Base-by-base conservation (phyloP, 2,797 vertebrate genomes). In the Hippopotamyrus pictus region DNA sequence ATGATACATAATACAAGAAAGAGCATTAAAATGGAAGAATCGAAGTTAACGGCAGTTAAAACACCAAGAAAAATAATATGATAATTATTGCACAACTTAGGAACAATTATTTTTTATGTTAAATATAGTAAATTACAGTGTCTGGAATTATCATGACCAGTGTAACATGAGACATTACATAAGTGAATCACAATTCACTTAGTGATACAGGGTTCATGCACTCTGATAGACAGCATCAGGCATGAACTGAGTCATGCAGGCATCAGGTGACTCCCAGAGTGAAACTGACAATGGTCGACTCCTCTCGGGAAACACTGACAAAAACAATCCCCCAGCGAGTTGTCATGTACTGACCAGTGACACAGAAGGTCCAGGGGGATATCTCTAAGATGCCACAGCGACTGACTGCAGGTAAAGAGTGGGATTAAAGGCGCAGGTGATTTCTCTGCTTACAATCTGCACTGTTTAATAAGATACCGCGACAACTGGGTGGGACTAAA, bases 41-140 rank as follows among this genome's bases (percentile, higher is more conserved):
- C 5, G 19, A 44, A 79, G 17, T 79, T 79, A 44, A 79, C 17
- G n/a, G 2, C 17, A 46, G 17, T 79, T 62, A 33, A 59, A 14
- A 79, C n/a, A 84, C 41, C 2, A n/a, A 7, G 33, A 50, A 53
- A 57, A 44, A 46, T 17, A 50, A 57, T 50, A 57, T 57, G 22
- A 59, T 73, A 51, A 53, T 89, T 46, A 62, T 62, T 19, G 44
- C 41, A 82, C 51, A 76, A 48, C 73, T 88, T n/a, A 57, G 65
- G 25, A 62, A 41, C 57, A 84, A 48, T 89, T 82, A 82, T 84
- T 86, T 44, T 82, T 54, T 82, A 88, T 79, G n/a, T 14, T 57
- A 37, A 29, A n/a, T 62, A 83, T 48, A 48, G 37, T 69, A 29
- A 46, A 84, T 59, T 46, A 50, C 22, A 89, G 85, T 57, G 19